Percentiles rank a stretch among this genome's conserved stretches.
Evolutionary conservation across 2,888 invertebrate species (phyloP).

Genomic region (Tetranychus truncatus): DNA sequence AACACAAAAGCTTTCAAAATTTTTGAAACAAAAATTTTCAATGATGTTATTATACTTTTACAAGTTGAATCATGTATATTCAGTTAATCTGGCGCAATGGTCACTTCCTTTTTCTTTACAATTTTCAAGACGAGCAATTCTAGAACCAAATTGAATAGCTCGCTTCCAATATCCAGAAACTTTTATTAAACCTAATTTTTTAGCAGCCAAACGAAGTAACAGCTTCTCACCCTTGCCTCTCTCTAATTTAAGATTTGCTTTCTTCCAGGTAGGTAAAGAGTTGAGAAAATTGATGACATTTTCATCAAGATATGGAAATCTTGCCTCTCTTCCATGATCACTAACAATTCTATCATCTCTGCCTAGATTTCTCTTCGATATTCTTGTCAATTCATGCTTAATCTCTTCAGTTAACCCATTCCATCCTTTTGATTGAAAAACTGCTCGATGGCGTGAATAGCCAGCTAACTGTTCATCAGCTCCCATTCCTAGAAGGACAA

Average conservation of each 20-base stretch:
- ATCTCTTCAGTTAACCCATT: constrained; percentile 44
- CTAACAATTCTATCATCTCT: constrained; percentile 75
- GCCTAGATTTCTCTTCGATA: constrained; percentile 74
- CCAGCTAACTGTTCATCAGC: constrained; percentile 95
- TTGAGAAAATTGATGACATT: constrained; percentile 39
- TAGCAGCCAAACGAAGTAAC: constrained; percentile 45
- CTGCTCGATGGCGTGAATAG: constrained; percentile 64
- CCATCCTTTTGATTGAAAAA: constrained; percentile 33
- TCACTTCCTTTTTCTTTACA: constrained; percentile 69
- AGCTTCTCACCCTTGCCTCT: constrained; percentile 83
- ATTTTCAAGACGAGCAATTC: constrained; percentile 54
- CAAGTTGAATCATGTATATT: neutral
- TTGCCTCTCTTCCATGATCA: constrained; percentile 51
- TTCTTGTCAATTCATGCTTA: constrained; percentile 58
- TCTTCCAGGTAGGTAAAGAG: constrained; percentile 35
- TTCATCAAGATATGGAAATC: constrained; percentile 47
- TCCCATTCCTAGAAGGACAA: constrained; percentile 72
- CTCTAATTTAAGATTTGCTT: constrained; percentile 39
- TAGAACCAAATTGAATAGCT: constrained; percentile 90
- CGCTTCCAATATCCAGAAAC: constrained; percentile 56
- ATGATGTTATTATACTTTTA: too few species aligned
- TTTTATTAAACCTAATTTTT: constrained; percentile 31
- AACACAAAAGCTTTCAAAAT: too few species aligned
- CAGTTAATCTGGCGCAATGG: constrained; percentile 39
- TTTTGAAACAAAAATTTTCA: too few species aligned